Evolutionary conservation across 2,113 vertebrate genomes (phyloP).

Genomic region (Elephantulus edwardii): DNA sequence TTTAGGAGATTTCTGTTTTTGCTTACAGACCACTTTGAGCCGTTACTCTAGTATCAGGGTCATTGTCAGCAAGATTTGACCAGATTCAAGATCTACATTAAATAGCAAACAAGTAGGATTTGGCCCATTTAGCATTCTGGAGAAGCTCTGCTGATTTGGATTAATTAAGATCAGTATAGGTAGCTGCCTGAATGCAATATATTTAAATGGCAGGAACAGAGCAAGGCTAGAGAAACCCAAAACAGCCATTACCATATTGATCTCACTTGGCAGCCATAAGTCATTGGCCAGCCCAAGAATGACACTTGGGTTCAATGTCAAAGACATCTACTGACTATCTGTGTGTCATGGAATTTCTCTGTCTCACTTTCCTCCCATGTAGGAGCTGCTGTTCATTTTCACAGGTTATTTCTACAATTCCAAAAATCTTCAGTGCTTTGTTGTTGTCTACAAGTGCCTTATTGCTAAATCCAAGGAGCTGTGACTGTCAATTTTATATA

Average conservation of each 20-base stretch:
- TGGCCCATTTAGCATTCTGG: neutral
- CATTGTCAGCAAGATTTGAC: neutral
- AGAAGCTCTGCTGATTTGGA: neutral
- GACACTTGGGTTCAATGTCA: neutral
- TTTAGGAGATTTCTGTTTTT: rapidly evolving
- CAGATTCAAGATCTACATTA: neutral
- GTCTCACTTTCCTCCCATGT: neutral
- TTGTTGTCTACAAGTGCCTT: neutral
- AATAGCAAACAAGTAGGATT: neutral
- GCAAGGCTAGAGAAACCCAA: neutral
- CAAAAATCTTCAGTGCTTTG: neutral
- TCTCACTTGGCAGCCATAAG: rapidly evolving
- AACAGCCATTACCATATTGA: too few relatives aligned
- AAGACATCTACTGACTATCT: neutral
- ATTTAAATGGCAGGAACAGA: neutral
- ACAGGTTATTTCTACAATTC: neutral
- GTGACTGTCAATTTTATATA: neutral
- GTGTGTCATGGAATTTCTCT: neutral
- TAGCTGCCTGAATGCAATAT: neutral
- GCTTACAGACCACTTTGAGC: neutral
- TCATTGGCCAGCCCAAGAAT: neutral
- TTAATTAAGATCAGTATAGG: neutral
- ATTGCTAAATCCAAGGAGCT: neutral
- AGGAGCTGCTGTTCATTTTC: neutral
- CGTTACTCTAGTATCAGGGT: neutral